These are phyloP conservation scores for Sebastes jordani DNA, from an alignment of 2,797 vertebrate species.

Conservation along the genomic window DNA sequence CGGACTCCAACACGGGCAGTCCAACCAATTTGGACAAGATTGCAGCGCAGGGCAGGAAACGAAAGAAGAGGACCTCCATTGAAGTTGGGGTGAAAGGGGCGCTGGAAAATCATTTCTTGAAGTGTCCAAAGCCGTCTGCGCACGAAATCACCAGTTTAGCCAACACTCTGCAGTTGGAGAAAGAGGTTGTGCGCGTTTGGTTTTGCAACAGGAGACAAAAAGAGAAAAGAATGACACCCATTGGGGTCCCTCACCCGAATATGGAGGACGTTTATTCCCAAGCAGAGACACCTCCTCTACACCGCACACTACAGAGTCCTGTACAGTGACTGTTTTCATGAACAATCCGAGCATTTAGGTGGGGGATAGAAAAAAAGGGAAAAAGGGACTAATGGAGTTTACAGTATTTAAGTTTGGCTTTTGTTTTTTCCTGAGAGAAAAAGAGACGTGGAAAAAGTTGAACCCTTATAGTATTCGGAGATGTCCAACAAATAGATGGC, in stretches of 20 bases:
- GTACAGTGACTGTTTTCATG: slow-evolving; percentile 93
- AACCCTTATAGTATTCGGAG: slow-evolving; percentile 76
- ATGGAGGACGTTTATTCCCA: slow-evolving; percentile 99
- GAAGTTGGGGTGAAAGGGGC: slow-evolving; percentile 99
- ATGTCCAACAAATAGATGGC: slow-evolving; percentile 72
- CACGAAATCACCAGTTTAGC: slow-evolving; percentile 98
- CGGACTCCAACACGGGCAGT: slow-evolving; percentile 98
- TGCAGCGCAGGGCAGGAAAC: slow-evolving; percentile 97
- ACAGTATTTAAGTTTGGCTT: slow-evolving; percentile 84
- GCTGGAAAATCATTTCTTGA: slow-evolving; percentile 98
- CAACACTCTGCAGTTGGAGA: slow-evolving; percentile 97
- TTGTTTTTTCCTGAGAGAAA: slow-evolving; percentile 78
- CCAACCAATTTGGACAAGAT: slow-evolving; percentile 99
- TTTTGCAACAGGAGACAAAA: slow-evolving; percentile 99
- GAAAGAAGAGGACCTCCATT: slow-evolving; percentile 99
- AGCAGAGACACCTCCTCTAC: slow-evolving; percentile 93
- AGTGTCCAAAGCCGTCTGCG: slow-evolving; percentile 98
- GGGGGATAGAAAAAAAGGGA: slow-evolving; percentile 65
- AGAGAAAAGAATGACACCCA: slow-evolving; percentile 99
- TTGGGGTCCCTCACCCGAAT: slow-evolving; percentile 93
- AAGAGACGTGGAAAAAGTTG: slow-evolving; percentile 76
- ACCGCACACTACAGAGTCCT: slow-evolving; percentile 93
- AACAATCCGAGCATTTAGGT: slow-evolving; percentile 75
- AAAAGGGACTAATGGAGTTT: slow-evolving; percentile 84
- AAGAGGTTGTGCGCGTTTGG: slow-evolving; percentile 99